A percentile compares a stretch with the other conserved stretches of the same genome.
Conservation (phyloP, 2,113 vertebrate genomes). For the Thermophis baileyi region DNA sequence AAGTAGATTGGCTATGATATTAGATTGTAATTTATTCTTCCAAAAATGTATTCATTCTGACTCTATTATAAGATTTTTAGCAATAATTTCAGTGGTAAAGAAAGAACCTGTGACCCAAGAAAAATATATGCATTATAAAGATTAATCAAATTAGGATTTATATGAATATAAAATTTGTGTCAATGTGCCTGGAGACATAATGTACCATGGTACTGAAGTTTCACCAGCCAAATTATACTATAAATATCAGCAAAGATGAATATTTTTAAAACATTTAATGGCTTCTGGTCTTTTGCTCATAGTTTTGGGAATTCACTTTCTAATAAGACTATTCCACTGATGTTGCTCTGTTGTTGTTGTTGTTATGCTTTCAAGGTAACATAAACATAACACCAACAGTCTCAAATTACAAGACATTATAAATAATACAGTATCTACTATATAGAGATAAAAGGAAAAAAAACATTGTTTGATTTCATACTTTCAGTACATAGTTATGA, state of each 20-base stretch:
- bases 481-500: slow-evolving; percentile 54
- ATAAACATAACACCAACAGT: slow-evolving; percentile 26
- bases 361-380: slow-evolving; percentile 46
- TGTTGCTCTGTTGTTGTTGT: neutral
- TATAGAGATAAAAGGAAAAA: slow-evolving; percentile 40
- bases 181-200: neutral
- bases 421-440: slow-evolving; percentile 25
- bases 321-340: slow-evolving; percentile 31
- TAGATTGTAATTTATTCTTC: neutral
- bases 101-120: too few relatives aligned
- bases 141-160: neutral
- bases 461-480: slow-evolving; percentile 44
- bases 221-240: neutral
- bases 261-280: slow-evolving; percentile 2
- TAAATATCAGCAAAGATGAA: neutral
- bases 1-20: neutral
- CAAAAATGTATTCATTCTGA: slow-evolving; percentile 14
- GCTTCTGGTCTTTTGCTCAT: slow-evolving; percentile 13
- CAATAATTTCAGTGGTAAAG: neutral
- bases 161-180: neutral
- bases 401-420: slow-evolving; percentile 32
- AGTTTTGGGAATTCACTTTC: slow-evolving; percentile 33
- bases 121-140: too few relatives aligned
- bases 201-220: neutral
- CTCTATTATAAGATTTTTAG: neutral